These are phyloP conservation scores for Nothobranchius furzeri DNA, from an alignment of 2,113 vertebrate species.

Conservation along the genomic window DNA sequence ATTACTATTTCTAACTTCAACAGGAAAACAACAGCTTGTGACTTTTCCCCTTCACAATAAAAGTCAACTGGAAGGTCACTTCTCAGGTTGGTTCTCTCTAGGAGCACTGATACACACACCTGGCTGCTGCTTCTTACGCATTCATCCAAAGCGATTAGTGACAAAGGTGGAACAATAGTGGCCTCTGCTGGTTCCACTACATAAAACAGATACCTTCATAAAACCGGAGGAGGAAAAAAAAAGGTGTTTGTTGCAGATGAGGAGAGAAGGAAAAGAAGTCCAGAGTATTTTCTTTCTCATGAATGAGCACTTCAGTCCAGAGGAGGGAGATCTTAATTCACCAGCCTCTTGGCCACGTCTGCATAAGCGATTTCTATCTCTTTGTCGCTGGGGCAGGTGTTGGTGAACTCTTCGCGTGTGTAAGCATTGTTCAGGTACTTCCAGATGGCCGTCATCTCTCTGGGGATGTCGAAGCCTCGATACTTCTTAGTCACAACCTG, in stretches of 20 bases:
- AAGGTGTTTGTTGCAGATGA: constrained; percentile 51
- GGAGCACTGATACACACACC: constrained; percentile 24
- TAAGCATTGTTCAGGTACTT: constrained; percentile 94
- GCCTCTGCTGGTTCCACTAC: constrained; percentile 36
- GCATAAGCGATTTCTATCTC: constrained; percentile 98
- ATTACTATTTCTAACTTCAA: constrained; percentile 36
- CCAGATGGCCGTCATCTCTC: constrained; percentile 92
- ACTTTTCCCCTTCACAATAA: constrained; percentile 23
- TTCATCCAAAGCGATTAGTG: constrained; percentile 32
- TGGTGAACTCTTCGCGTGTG: constrained; percentile 95
- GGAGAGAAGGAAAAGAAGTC: constrained; percentile 67
- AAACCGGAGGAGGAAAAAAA: constrained; percentile 25
- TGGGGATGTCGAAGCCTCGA: constrained; percentile 93
- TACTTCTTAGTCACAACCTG: constrained; percentile 98
- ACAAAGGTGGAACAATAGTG: constrained; percentile 18
- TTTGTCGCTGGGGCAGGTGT: constrained; percentile 96
- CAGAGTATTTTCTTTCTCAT: constrained; percentile 65
- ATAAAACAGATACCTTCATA: constrained; percentile 28
- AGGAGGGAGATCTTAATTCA: constrained; percentile 81
- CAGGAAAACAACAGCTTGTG: constrained; percentile 29
- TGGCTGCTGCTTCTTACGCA: constrained; percentile 33
- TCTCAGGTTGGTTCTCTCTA: constrained; percentile 32
- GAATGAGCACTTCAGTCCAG: constrained; percentile 67
- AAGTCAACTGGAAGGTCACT: constrained; percentile 65
- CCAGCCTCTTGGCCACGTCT: constrained; percentile 96